phyloP scores from a whole-genome alignment of 2,797 vertebrate genomes.

The Erethizon dorsatum region DNA sequence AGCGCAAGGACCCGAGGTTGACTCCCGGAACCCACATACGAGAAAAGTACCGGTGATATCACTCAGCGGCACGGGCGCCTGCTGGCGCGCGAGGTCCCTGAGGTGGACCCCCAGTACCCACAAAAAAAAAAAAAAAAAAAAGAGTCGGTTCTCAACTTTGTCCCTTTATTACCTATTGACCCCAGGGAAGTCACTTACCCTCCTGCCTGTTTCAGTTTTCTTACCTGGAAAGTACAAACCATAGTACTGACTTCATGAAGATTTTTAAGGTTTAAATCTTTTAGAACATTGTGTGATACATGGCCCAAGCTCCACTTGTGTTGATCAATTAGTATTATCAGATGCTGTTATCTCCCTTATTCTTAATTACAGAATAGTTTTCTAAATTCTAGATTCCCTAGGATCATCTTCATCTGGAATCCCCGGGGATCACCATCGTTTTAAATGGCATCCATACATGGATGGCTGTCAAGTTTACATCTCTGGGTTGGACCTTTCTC shows the following conservation, averaged over 20 bases:
- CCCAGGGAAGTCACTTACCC: background rate
- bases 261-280: conserved; percentile 1
- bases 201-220: background rate
- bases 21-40: too few species aligned
- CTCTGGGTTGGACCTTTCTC: background rate
- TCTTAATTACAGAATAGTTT: conserved; percentile 19
- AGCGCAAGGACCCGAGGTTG: too few species aligned
- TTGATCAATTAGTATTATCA: background rate
- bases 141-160: background rate
- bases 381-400: conserved; percentile 30
- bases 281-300: background rate
- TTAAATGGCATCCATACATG: background rate
- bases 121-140: background rate
- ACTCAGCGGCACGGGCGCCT: too few species aligned
- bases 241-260: background rate
- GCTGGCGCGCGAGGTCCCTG: too few species aligned
- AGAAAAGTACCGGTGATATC: too few species aligned
- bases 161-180: background rate
- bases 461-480: background rate
- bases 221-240: background rate
- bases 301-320: background rate
- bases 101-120: too few species aligned
- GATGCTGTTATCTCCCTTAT: background rate
- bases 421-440: background rate
- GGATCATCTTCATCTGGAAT: background rate